phyloP scores from a whole-genome alignment of 2,888 invertebrate genomes.

The Metalampra italica region DNA sequence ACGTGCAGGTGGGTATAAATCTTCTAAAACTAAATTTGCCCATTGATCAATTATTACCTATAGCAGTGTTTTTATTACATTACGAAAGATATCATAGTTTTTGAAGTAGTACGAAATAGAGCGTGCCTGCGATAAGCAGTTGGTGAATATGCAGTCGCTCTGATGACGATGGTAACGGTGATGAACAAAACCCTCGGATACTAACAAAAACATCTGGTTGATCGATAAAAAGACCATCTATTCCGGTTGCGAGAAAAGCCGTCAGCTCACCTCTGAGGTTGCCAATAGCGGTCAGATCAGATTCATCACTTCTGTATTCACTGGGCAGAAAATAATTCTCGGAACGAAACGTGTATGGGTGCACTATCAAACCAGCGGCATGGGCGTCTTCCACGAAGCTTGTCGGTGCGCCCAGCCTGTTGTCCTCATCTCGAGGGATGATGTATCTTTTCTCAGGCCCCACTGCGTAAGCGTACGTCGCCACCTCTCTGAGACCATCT shows the following conservation, averaged over 20 bases:
- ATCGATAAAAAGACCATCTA: constrained; percentile 64
- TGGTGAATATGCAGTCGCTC: background rate
- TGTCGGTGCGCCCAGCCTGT: constrained; percentile 45
- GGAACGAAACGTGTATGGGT: constrained; percentile 66
- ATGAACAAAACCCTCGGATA: constrained; percentile 21
- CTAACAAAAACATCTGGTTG: constrained; percentile 56
- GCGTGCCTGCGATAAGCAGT: background rate
- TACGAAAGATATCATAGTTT: background rate
- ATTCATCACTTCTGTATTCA: constrained; percentile 43
- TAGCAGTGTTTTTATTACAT: constrained; percentile 12
- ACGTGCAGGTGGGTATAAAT: no score
- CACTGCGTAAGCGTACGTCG: constrained; percentile 59
- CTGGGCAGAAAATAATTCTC: constrained; percentile 57
- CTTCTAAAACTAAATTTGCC: no score
- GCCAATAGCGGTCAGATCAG: constrained; percentile 35
- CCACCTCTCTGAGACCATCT: constrained; percentile 52
- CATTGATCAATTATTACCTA: no score
- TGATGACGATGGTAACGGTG: background rate
- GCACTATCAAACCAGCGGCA: constrained; percentile 52
- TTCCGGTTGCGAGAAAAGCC: constrained; percentile 53
- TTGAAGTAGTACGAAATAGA: background rate
- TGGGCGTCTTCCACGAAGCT: constrained; percentile 58
- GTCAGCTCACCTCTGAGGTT: constrained; percentile 49
- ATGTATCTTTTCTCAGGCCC: constrained; percentile 64
- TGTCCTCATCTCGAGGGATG: constrained; percentile 49